phyloP scores from a whole-genome alignment of 2,797 vertebrate species.

The Eulemur rubriventer region DNA sequence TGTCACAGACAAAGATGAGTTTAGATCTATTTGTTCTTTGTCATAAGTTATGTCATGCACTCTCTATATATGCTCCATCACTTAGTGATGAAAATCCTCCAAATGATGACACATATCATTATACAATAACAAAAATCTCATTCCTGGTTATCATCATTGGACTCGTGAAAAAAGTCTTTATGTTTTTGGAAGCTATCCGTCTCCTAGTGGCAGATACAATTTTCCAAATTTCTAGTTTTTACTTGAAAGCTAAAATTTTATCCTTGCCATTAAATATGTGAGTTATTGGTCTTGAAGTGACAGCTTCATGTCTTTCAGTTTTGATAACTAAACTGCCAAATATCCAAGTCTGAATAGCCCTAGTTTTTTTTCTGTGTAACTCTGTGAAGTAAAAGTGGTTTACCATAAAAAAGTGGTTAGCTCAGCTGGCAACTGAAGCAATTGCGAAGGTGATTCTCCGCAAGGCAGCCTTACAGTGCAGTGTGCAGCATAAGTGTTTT shows the following conservation, averaged over 20 bases:
- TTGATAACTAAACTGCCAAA: not conserved
- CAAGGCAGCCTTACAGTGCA: not conserved
- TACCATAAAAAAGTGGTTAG: not conserved
- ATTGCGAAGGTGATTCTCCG: not conserved
- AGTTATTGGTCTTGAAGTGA: not conserved
- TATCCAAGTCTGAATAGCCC: not conserved
- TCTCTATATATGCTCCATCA: not conserved
- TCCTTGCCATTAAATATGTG: not conserved
- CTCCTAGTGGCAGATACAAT: not conserved
- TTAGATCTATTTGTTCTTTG: not conserved
- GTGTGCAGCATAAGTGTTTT: rapidly evolving
- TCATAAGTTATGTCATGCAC: not conserved
- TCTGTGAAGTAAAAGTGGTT: not conserved
- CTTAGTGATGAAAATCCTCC: not conserved
- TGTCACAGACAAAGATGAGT: not conserved
- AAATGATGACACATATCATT: not conserved
- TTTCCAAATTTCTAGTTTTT: not conserved
- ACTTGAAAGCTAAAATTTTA: not conserved
- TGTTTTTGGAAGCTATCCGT: not conserved
- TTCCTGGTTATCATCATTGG: not conserved
- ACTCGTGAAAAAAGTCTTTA: not conserved
- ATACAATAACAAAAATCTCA: not conserved
- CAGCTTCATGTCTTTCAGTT: not conserved
- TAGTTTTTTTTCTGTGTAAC: not conserved
- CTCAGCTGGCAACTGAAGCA: not conserved